Evolutionary conservation across 1,140 invertebrate genomes (phyloP).

Genomic region (Ceratoteleas bidentatus): DNA sequence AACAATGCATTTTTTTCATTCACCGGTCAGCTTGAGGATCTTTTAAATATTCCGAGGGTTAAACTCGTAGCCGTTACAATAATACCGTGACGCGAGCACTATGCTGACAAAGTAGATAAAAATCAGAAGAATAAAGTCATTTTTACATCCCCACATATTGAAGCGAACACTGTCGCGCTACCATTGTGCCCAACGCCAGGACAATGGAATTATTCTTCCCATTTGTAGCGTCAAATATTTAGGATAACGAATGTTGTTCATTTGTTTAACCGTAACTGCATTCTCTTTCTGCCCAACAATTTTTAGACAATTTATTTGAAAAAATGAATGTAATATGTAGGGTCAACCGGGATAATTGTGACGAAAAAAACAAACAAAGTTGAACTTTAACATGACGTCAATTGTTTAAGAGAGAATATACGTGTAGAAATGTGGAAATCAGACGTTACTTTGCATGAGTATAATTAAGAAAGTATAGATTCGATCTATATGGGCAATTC

Average conservation of each 20-base stretch:
- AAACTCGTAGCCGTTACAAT: slow-evolving; percentile 31
- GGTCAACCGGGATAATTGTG: no score
- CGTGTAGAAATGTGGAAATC: no score
- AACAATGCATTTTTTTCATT: neutral
- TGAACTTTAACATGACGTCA: no score
- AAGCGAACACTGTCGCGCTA: slow-evolving; percentile 3
- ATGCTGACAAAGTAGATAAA: slow-evolving; percentile 28
- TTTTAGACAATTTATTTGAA: no score
- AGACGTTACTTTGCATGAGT: no score
- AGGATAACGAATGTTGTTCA: neutral
- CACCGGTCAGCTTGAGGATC: slow-evolving; percentile 8
- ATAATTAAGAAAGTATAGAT: no score
- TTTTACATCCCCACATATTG: slow-evolving; percentile 25
- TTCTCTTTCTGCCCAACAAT: neutral
- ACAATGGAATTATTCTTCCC: slow-evolving; percentile 18
- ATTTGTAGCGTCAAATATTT: neutral
- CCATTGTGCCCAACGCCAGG: neutral
- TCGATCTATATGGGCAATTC: no score
- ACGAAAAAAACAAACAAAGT: no score
- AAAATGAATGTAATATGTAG: no score
- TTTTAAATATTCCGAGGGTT: slow-evolving; percentile 21
- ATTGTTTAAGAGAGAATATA: no score
- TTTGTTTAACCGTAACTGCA: neutral
- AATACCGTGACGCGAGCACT: slow-evolving; percentile 9
- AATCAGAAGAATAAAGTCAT: slow-evolving; percentile 34